Evolutionary conservation across 2,888 invertebrate species (phyloP).

Genomic region (Cosmopolites sordidus): DNA sequence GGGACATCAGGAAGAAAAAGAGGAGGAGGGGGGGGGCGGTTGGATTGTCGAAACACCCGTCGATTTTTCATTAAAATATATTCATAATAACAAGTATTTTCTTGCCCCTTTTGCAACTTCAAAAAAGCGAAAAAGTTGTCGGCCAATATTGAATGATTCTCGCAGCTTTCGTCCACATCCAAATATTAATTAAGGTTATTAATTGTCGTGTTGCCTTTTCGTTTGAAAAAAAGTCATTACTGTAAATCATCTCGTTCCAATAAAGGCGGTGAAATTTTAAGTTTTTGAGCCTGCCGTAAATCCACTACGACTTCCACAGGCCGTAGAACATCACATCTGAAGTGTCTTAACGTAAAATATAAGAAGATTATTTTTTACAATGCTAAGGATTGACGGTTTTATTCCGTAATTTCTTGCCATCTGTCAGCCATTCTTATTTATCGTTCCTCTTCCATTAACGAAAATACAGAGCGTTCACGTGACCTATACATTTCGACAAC

Average conservation of each 20-base stretch:
- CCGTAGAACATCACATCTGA: background rate
- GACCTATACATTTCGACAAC: no score
- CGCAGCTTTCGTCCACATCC: conserved; percentile 49
- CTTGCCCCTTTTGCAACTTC: conserved; percentile 20
- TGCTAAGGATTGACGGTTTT: no score
- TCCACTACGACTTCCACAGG: conserved; percentile 1
- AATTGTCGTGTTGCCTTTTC: conserved; percentile 52
- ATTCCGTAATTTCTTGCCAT: no score
- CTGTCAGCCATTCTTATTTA: no score
- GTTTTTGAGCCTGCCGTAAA: background rate
- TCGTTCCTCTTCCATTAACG: no score
- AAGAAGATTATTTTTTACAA: no score
- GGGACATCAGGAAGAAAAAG: no score
- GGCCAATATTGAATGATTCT: conserved; percentile 40
- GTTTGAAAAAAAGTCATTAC: conserved; percentile 53
- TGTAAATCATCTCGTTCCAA: conserved; percentile 60
- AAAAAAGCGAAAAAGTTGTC: conserved; percentile 31
- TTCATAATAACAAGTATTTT: conserved; percentile 36
- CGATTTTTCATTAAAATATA: conserved; percentile 32
- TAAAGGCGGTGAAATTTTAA: conserved; percentile 43
- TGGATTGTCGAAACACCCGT: no score
- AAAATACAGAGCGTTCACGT: no score
- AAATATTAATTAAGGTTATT: conserved; percentile 62
- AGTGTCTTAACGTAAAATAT: no score
- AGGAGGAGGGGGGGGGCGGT: no score